Evolutionary conservation across 2,888 invertebrate species (phyloP), one percentile per base, ranked within the genome.

Genomic region (Nomada fucata): DNA sequence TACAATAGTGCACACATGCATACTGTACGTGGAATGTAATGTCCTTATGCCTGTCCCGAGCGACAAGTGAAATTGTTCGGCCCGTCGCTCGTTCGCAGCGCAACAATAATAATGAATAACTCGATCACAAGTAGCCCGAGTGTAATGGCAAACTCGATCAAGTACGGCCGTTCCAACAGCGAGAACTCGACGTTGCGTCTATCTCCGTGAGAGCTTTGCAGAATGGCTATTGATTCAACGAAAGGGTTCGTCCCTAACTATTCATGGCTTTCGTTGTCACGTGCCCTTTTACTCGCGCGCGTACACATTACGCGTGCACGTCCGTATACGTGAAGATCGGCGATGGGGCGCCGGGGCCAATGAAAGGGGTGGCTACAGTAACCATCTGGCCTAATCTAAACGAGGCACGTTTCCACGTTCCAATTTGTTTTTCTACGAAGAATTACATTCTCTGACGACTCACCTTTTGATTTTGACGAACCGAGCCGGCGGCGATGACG

Each of bases 211-310:
- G 86, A 87, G 70, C 79, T 68, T 53, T 64, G 63, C 79, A 74
- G 79, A 84, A 86, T 87, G 88, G 85, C 84, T 89, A 92, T 92
- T 90, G 91, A 91, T 91, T 91, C 84, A 88, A 76, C 79, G 86
- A 89, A 89, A 84, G 89, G 90, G 88, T 88, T 88, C 86, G 84
- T 86, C 89, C 86, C 88, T 83, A 80, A 88, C 90, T 91, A 91
- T 92, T 92, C 90, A 92, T 90, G 89, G 90, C 89, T 87, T 89
- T 90, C 89, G 84, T 84, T 87, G 92, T 91, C 91, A 92, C 92
- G 92, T 92, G 92, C 89, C 91, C 86, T 88, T 90, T 90, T 86
- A 89, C 90, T 89, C 85, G 86, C 79, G 72, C 82, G 81, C 86
- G 85, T 86, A 85, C 88, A 88, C 87, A 20, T 69, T 67, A 67